phyloP scores from a whole-genome alignment of 2,113 vertebrate species.

The Copsychus sechellarum region DNA sequence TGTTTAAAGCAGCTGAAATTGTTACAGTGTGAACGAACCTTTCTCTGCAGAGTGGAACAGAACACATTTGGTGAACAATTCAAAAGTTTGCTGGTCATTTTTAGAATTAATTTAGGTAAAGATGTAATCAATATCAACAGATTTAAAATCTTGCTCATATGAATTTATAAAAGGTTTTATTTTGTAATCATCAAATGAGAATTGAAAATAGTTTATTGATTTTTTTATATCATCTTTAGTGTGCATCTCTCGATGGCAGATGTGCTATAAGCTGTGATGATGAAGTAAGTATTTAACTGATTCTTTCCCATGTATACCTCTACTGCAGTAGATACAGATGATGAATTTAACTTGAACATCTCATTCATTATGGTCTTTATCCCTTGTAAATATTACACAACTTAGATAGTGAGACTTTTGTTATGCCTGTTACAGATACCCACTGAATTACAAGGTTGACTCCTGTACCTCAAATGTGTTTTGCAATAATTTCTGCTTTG shows the following conservation, averaged over 20 bases:
- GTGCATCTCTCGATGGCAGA: conserved; percentile 90
- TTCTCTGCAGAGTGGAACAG: neutral
- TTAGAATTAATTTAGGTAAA: neutral
- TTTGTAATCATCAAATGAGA: neutral
- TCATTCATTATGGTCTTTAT: neutral
- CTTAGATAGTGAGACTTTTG: neutral
- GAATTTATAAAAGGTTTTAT: neutral
- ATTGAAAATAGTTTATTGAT: neutral
- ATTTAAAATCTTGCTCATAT: neutral
- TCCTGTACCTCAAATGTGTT: neutral
- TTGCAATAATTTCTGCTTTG: neutral
- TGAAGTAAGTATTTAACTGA: conserved; percentile 78
- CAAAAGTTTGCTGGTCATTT: neutral
- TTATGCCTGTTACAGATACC: neutral
- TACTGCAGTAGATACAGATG: neutral
- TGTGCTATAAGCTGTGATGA: conserved; percentile 97
- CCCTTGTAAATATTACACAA: neutral
- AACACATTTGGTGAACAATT: neutral
- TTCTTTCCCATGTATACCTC: neutral
- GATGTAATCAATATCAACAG: neutral
- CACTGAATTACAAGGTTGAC: neutral
- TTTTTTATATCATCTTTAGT: conserved; percentile 71
- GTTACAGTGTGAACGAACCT: neutral
- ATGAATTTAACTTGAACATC: neutral
- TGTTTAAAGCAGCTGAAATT: neutral